Evolutionary conservation across 2,888 invertebrate genomes (phyloP), one percentile per base, ranked within the genome.

Genomic region (Bellardia pandia): DNA sequence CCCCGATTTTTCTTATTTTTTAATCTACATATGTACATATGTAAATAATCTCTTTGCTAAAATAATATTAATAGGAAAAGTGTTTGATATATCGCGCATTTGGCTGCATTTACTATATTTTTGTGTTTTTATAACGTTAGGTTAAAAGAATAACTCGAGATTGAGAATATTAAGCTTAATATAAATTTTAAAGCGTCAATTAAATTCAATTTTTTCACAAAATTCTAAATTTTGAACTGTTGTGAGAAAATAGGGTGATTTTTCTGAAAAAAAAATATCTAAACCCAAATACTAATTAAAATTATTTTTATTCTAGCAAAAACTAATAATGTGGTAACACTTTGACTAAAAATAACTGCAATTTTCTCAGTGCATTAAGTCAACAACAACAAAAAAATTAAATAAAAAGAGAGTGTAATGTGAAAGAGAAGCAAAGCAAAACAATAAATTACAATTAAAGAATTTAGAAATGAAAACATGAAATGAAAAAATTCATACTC

Each of bases 391-490:
- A 58, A 66, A 23, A 71, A n/a, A 40, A 79, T n/a, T n/a, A 68
- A 72, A 60, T 51, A 37, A 77, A 30, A 40, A 79, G 60, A 62
- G 37, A 74, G 40, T 16, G 9, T 48, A 11, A 4, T 14, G 2
- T 30, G 14, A 53, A 64, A 83, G 16, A 53, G 62, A 45, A 45
- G 11, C 45, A 23, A 76, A 60, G 2, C 45, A 23, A 76, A 60
- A 53, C 2, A 40, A 37, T n/a, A 51, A 37, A 72, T 42, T 62
- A 56, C 23, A 76, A 37, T 33, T 56, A 16, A 53, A 69, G 74
- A 83, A 83, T 74, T 83, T 77, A 7, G 14, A 74, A 62, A 78
- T 72, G n/a, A 82, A 82, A 86, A 82, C 82, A 75, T 37, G 82
- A 82, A 76, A 1, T 69, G 14, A 79, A 69, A 71, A 60, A 64